phyloP scores from a whole-genome alignment of 1,140 invertebrate genomes.

The Lasioglossum baleicum region DNA sequence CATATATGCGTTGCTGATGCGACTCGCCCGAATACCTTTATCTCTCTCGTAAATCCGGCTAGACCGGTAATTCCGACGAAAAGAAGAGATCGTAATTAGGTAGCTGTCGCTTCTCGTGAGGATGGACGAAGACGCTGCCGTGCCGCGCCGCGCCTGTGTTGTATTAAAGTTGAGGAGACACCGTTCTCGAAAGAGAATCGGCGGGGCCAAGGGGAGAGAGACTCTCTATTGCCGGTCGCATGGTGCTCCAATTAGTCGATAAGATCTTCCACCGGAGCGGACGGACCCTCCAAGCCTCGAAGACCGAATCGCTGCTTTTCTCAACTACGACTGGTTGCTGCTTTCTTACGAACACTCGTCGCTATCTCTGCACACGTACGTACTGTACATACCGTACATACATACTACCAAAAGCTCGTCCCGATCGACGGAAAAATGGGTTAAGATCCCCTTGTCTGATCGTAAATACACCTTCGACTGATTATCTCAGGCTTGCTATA shows the following conservation, averaged over 20 bases:
- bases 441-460: constrained; percentile 5
- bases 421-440: constrained; percentile 6
- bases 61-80: constrained; percentile 45
- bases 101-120: constrained; percentile 52
- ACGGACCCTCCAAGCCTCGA: constrained; percentile 7
- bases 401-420: background rate
- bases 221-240: constrained; percentile 54
- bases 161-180: constrained; percentile 54
- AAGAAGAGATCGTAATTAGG: constrained; percentile 59
- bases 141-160: constrained; percentile 14
- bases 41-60: constrained; percentile 22
- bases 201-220: background rate
- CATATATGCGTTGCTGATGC: constrained; percentile 37
- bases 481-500: background rate
- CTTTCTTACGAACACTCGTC: background rate
- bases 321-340: background rate
- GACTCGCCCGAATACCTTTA: constrained; percentile 6
- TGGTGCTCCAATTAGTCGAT: constrained; percentile 64
- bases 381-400: background rate
- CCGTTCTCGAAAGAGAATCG: constrained; percentile 23
- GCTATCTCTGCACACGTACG: background rate
- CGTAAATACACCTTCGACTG: constrained; percentile 10
- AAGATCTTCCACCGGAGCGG: constrained; percentile 51
- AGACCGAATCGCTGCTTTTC: constrained; percentile 12
- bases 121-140: constrained; percentile 38